phyloP scores from a whole-genome alignment of 1,140 invertebrate species.

The Eriosoma lanigerum region DNA sequence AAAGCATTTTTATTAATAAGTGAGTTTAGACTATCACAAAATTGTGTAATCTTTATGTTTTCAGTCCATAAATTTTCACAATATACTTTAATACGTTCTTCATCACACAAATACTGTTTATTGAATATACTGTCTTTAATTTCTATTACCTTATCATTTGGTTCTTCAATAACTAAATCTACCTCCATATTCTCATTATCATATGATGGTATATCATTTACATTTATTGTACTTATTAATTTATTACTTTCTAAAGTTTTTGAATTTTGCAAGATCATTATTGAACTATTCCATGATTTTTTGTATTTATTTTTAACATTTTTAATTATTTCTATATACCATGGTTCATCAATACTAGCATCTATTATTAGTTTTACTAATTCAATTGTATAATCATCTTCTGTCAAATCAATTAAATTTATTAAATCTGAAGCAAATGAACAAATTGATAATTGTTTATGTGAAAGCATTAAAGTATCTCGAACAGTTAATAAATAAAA shows the following conservation, averaged over 20 bases:
- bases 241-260: neutral
- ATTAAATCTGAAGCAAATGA: conserved; percentile 40
- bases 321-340: conserved; percentile 23
- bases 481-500: conserved; percentile 38
- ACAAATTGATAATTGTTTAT: conserved; percentile 13
- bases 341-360: neutral
- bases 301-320: conserved; percentile 42
- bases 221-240: neutral
- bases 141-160: neutral
- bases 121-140: conserved; percentile 16
- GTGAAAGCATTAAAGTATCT: conserved; percentile 23
- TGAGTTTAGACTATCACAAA: neutral
- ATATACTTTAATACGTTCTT: conserved; percentile 29
- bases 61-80: conserved; percentile 43
- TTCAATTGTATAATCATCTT: conserved; percentile 36
- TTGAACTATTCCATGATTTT: conserved; percentile 5
- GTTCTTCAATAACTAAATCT: conserved; percentile 5
- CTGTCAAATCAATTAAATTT: conserved; percentile 26
- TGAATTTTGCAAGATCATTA: neutral
- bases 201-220: neutral
- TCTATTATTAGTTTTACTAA: conserved; percentile 37
- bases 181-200: conserved; percentile 26
- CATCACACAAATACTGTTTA: conserved; percentile 17
- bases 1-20: conserved; percentile 15
- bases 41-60: conserved; percentile 24